Percentiles rank a stretch among this genome's conserved stretches.
phyloP scores from a whole-genome alignment of 2,113 vertebrate genomes.

The Xenopus borealis region DNA sequence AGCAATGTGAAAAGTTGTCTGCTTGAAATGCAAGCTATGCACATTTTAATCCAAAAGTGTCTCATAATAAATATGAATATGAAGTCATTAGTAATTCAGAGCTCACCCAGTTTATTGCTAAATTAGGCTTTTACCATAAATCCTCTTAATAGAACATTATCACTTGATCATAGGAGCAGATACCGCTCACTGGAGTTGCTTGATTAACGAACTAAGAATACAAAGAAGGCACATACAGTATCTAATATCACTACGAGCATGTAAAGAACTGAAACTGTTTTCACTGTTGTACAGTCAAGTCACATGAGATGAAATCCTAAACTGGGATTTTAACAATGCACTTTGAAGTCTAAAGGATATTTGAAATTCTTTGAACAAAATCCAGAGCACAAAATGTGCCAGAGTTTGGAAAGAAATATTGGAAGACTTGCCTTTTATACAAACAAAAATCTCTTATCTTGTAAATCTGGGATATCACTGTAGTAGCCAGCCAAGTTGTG shows the following conservation, averaged over 20 bases:
- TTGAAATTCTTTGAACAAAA: too few species aligned
- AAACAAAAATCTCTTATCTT: too few species aligned
- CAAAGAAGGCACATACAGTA: not conserved
- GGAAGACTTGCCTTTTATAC: too few species aligned
- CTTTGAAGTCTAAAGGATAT: too few species aligned
- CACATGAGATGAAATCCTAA: too few species aligned
- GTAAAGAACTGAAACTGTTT: too few species aligned
- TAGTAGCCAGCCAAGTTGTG: too few species aligned
- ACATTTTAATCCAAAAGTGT: not conserved
- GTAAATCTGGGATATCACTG: too few species aligned
- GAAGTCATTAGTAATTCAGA: not conserved
- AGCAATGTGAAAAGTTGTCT: not conserved
- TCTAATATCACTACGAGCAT: not conserved
- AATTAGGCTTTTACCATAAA: conserved; percentile 17
- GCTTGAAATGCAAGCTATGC: not conserved
- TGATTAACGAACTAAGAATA: conserved; percentile 8
- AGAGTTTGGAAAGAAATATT: too few species aligned
- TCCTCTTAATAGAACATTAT: conserved; percentile 17
- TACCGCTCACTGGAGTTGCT: not conserved
- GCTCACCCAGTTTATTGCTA: not conserved
- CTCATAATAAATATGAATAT: not conserved
- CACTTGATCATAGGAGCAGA: not conserved
- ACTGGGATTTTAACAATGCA: too few species aligned
- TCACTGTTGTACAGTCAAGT: too few species aligned
- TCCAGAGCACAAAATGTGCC: too few species aligned